phyloP scores from a whole-genome alignment of 2,888 invertebrate genomes.

The Caprella mutica region DNA sequence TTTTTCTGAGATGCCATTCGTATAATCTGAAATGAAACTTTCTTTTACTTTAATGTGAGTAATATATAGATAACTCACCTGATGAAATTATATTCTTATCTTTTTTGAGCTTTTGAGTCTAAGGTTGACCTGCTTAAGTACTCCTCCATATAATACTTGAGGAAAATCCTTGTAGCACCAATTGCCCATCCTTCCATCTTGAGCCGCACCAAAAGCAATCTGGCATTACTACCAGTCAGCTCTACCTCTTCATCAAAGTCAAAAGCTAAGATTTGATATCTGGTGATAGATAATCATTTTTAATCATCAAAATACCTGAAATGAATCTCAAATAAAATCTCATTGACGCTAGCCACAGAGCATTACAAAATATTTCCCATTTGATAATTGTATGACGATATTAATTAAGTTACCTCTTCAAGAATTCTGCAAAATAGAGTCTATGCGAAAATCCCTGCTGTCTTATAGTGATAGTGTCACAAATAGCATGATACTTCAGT shows the following conservation, averaged over 20 bases:
- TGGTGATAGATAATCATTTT: too few relatives aligned
- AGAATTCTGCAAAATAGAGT: slow-evolving; percentile 73
- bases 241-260: slow-evolving; percentile 82
- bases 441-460: slow-evolving; percentile 74
- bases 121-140: slow-evolving; percentile 57
- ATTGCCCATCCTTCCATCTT: slow-evolving; percentile 86
- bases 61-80: neutral
- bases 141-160: slow-evolving; percentile 81
- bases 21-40: slow-evolving; percentile 50
- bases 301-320: too few relatives aligned
- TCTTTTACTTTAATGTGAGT: neutral
- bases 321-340: neutral
- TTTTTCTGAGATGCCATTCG: slow-evolving; percentile 76
- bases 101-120: neutral
- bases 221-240: slow-evolving; percentile 69
- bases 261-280: slow-evolving; percentile 79
- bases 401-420: slow-evolving; percentile 64
- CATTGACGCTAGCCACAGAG: neutral
- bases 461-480: slow-evolving; percentile 75
- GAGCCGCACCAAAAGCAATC: slow-evolving; percentile 66
- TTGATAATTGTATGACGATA: neutral
- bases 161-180: slow-evolving; percentile 74
- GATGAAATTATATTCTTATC: neutral
- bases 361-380: neutral
- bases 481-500: slow-evolving; percentile 54